phyloP scores from a whole-genome alignment of 2,888 invertebrate species.

The Microplitis manilae region DNA sequence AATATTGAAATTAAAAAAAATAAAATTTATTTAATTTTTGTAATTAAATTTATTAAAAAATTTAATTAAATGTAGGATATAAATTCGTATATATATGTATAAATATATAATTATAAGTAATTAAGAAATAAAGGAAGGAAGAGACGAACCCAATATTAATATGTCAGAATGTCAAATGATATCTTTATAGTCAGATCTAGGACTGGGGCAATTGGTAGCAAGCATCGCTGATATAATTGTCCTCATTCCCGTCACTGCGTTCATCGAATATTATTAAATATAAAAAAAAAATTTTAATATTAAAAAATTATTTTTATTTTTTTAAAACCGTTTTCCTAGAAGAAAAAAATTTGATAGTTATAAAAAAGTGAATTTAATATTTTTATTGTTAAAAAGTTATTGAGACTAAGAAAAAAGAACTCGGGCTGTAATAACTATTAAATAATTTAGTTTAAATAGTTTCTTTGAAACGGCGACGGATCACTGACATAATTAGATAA shows the following conservation, averaged over 20 bases:
- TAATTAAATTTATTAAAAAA: neutral
- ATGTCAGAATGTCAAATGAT: slow-evolving; percentile 13
- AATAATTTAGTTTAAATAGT: too few relatives aligned
- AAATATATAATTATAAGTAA: neutral
- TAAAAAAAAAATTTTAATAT: neutral
- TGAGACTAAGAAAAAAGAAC: too few relatives aligned
- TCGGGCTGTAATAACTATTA: too few relatives aligned
- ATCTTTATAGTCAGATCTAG: slow-evolving; percentile 8
- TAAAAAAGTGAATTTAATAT: too few relatives aligned
- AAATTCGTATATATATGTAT: neutral
- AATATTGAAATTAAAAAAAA: too few relatives aligned
- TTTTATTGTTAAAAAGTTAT: too few relatives aligned
- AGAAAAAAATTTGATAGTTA: too few relatives aligned
- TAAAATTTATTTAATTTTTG: neutral
- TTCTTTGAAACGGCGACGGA: too few relatives aligned
- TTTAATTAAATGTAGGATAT: neutral
- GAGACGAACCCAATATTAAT: slow-evolving; percentile 7
- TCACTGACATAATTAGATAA: too few relatives aligned
- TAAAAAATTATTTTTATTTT: neutral
- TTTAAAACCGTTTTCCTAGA: too few relatives aligned
- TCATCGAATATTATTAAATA: neutral
- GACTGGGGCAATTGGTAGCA: slow-evolving; percentile 15
- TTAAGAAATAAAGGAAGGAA: slow-evolving; percentile 6
- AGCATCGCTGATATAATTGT: slow-evolving; percentile 5
- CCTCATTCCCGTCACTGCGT: neutral